phyloP scores from a whole-genome alignment of 2,888 invertebrate genomes.

The Incurvaria masculella region DNA sequence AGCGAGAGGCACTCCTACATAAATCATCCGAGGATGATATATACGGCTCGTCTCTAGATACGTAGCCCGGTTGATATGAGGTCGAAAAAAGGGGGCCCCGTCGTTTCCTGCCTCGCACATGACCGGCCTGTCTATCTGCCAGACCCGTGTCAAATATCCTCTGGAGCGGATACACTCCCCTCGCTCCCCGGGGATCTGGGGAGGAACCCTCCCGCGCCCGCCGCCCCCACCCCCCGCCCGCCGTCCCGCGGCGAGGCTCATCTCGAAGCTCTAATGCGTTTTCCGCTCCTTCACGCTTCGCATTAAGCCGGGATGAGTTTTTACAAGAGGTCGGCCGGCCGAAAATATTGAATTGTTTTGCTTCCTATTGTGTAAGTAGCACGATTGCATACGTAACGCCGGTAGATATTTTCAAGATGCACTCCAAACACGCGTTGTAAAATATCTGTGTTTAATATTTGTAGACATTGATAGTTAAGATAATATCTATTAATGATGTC shows the following conservation, averaged over 20 bases:
- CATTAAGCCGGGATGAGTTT: slow-evolving; percentile 48
- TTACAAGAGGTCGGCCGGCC: slow-evolving; percentile 25
- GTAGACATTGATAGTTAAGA: too few species aligned
- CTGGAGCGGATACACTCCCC: slow-evolving; percentile 54
- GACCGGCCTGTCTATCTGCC: slow-evolving; percentile 58
- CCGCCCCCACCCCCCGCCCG: not conserved
- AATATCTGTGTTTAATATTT: too few species aligned
- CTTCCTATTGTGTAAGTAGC: too few species aligned
- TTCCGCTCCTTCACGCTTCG: slow-evolving; percentile 39
- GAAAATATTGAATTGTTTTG: not conserved
- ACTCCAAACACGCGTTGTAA: too few species aligned
- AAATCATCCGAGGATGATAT: slow-evolving; percentile 48
- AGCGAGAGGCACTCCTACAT: slow-evolving; percentile 26
- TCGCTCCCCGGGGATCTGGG: slow-evolving; percentile 40
- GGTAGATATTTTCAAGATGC: too few species aligned
- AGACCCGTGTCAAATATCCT: slow-evolving; percentile 59
- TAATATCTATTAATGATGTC: too few species aligned
- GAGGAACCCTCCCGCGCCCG: slow-evolving; percentile 25
- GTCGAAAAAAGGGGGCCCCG: slow-evolving; percentile 40
- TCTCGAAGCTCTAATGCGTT: slow-evolving; percentile 54
- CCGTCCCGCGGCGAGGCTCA: slow-evolving; percentile 55
- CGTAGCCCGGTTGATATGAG: slow-evolving; percentile 39
- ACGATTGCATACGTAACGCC: too few species aligned
- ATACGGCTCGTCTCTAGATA: slow-evolving; percentile 22
- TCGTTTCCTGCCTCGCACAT: slow-evolving; percentile 53